Evolutionary conservation across 2,888 invertebrate species (phyloP).

Genomic region (Orgyia antiqua): DNA sequence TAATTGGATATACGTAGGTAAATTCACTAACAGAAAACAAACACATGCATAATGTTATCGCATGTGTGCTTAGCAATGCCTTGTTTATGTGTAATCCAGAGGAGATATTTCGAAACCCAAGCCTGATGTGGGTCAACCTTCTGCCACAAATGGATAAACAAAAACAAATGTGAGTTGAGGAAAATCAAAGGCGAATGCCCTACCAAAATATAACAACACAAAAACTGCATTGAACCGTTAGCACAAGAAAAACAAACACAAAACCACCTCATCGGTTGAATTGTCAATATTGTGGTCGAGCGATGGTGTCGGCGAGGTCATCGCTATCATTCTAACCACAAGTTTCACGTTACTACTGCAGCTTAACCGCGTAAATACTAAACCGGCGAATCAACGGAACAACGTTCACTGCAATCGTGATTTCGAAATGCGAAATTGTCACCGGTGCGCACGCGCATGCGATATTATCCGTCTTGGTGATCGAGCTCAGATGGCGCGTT

Average conservation of each 20-base stretch:
- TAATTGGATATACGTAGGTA: conserved; percentile 34
- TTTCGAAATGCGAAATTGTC: conserved; percentile 61
- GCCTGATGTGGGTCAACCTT: conserved; percentile 49
- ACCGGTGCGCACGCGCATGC: conserved; percentile 35
- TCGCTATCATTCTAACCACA: conserved; percentile 51
- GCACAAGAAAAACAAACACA: conserved; percentile 55
- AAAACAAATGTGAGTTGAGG: conserved; percentile 16
- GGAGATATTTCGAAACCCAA: conserved; percentile 40
- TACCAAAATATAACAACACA: conserved; percentile 18
- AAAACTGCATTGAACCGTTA: conserved; percentile 27
- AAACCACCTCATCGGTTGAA: conserved; percentile 50
- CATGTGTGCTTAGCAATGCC: conserved; percentile 28
- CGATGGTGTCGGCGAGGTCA: conserved; percentile 51
- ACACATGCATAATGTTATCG: conserved; percentile 40
- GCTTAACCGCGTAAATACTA: conserved; percentile 36
- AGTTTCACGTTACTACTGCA: conserved; percentile 37
- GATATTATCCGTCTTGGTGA: conserved; percentile 28
- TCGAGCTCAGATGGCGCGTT: conserved; percentile 33
- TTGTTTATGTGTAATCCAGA: conserved; percentile 19
- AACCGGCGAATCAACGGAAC: conserved; percentile 30
- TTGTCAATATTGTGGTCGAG: conserved; percentile 28
- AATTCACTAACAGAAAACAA: conserved; percentile 29
- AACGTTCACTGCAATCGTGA: conserved; percentile 47
- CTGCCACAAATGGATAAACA: conserved; percentile 30
- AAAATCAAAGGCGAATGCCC: conserved; percentile 29